Base-by-base conservation (phyloP, 2,113 vertebrate genomes). In the Pedetes capensis region DNA sequence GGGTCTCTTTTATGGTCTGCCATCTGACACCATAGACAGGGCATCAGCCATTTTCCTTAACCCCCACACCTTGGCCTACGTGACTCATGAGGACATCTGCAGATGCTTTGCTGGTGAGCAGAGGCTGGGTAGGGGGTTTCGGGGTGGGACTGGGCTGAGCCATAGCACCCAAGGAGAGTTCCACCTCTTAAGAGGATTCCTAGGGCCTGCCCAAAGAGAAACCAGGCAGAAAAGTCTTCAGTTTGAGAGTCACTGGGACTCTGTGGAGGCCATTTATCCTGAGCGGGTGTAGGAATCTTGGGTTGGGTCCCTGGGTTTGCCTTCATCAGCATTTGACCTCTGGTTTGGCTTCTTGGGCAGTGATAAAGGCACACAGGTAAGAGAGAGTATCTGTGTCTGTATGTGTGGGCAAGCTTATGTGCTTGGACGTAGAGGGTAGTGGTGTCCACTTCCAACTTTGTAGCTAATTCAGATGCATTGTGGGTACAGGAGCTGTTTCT, bases 11-110 rank as follows among this genome's bases (percentile, higher is more conserved):
- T 84, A 37, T 92, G n/a, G 59, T 83, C 93, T 88, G 57, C 61
- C 17, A 16, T 87, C 75, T 96, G 61, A 68, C 72, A 79, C 47
- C 2, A 0, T 39, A 95, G 93, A 80, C 86, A 97, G 68, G 78
- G 39, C 55, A 85, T 68, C 85, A 39, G 51, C 76, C 29, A 75
- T 97, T 97, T 86, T 97, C 99, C 99, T 99, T 99, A 99, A 99
- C 99, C 51, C 87, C 78, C 69, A 55, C 97, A 99, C 99, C 82
- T 98, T 99, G 98, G 99, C 99, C 0, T 99, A 99, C 93, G 98
- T 99, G 89, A 99, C 99, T 64, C 99, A 99, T 22, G 99, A 99
- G 96, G 99, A 99, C 95, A 99, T 99, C 97, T 99, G 99, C 97
- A 99, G 99, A 95, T 99, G 99, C 95, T 99, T 99, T 97, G 99